Base-by-base conservation (phyloP, 2,888 invertebrate genomes). In the Cephus runcator region DNA sequence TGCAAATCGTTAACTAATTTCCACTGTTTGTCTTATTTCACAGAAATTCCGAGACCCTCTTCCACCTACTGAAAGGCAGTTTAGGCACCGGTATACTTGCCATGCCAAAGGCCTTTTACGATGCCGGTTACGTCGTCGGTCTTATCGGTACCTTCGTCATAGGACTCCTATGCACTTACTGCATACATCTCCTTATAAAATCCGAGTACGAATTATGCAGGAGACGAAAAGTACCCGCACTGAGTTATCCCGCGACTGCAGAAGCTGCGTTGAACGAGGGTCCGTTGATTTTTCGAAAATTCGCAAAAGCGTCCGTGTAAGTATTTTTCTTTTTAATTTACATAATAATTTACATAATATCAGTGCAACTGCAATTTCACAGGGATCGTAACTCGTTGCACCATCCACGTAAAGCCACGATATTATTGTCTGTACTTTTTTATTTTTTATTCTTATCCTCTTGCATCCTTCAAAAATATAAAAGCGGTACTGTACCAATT, bases 31-130 rank as follows among this genome's bases (percentile, higher is more conserved):
- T 33, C 74, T 56, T 81, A 81, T 81, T 81, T 92, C 92, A 76
- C 92, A 97, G 97, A 78, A 96, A 96, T 91, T 92, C 93, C 77
- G 96, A 97, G 88, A 97, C 97, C 0, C 92, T 97, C 80, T 94
- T 98, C 83, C 97, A 98, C 90, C 92, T 98, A 79, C 92, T 98
- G 83, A 98, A 98, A 91, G 97, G 97, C 36, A 97, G 97, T 90
- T 93, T 98, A 81, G 98, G 98, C 0, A 98, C 98, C 0, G 98
- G 98, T 11, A 97, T 98, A 85, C 93, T 98, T 76, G 98, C 98
- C 6, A 96, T 98, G 96, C 98, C 98, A 0, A 94, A 95, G 83
- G 98, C 98, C 0, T 96, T 98, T 89, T 93, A 94, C 84, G 95
- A 98, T 89, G 94, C 98, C 0, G 98, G 98, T 3, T 95, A 96